These are phyloP conservation scores for Tinea trinotella DNA, from an alignment of 2,888 invertebrate species.

Conservation along the genomic window DNA sequence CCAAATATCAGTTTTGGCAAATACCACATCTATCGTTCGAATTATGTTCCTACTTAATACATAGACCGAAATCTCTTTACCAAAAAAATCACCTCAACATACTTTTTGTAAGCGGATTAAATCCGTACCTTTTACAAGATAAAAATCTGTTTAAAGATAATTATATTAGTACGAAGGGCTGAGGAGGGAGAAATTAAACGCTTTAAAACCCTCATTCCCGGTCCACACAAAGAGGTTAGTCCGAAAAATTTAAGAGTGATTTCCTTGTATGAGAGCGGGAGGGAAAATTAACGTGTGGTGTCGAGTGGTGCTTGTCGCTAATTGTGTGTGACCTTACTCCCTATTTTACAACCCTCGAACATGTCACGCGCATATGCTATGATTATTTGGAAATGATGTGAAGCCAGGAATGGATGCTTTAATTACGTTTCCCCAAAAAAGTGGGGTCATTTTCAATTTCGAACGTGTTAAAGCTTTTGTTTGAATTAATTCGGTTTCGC, in stretches of 20 bases:
- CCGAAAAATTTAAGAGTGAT: conserved; percentile 49
- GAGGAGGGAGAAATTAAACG: conserved; percentile 41
- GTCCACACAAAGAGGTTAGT: conserved; percentile 28
- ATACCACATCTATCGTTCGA: neutral
- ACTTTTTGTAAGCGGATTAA: conserved; percentile 23
- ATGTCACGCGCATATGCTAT: conserved; percentile 33
- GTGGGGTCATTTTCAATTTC: conserved; percentile 38
- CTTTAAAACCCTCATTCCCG: conserved; percentile 30
- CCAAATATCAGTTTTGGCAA: neutral
- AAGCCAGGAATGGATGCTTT: conserved; percentile 34
- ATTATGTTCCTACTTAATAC: neutral
- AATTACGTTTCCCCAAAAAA: conserved; percentile 35
- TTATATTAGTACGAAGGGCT: conserved; percentile 32
- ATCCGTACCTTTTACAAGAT: conserved; percentile 25
- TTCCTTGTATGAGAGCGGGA: conserved; percentile 35
- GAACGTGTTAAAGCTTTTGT: conserved; percentile 36
- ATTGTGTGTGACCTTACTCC: conserved; percentile 49
- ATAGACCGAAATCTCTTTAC: conserved; percentile 2
- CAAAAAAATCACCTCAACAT: conserved; percentile 15
- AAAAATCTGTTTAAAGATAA: conserved; percentile 38
- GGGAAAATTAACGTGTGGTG: conserved; percentile 46
- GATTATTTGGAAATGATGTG: conserved; percentile 31
- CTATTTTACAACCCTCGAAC: conserved; percentile 20
- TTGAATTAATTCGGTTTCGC: conserved; percentile 36
- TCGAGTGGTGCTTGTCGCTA: conserved; percentile 46